These are phyloP conservation scores for Nymphalis polychloros DNA, from an alignment of 2,888 invertebrate genomes.

Conservation along the genomic window DNA sequence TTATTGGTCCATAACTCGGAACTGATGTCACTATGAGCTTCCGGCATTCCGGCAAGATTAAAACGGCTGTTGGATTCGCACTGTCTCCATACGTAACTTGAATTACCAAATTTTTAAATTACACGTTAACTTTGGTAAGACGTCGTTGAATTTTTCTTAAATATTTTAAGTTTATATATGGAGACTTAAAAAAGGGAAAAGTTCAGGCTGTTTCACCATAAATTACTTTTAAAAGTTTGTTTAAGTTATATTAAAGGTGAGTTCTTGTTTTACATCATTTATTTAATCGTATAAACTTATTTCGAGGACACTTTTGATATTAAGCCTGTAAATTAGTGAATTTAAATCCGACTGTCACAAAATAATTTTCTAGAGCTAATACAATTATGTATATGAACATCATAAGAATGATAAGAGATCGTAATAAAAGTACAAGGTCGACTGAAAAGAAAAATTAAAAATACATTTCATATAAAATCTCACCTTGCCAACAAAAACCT, in stretches of 20 bases:
- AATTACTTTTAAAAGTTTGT: no score
- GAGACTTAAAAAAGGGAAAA: no score
- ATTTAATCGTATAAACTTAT: no score
- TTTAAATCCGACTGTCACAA: no score
- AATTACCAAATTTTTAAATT: constrained; percentile 43
- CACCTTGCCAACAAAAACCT: neutral
- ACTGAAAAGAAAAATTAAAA: neutral
- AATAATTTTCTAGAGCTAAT: no score
- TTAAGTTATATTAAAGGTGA: no score
- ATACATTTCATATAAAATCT: neutral
- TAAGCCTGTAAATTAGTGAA: no score
- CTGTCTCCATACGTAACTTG: constrained; percentile 58
- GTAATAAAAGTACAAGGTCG: neutral
- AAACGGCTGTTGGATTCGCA: constrained; percentile 46
- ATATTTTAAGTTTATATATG: neutral
- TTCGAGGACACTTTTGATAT: no score
- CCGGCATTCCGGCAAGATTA: constrained; percentile 72
- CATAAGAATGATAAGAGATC: no score
- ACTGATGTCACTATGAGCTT: constrained; percentile 62
- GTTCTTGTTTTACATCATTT: no score
- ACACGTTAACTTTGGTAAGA: constrained; percentile 4
- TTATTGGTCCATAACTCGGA: constrained; percentile 74
- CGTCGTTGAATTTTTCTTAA: neutral
- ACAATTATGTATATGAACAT: no score
- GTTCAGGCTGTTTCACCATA: no score